Evolutionary conservation across 2,888 invertebrate species (phyloP), one percentile per base, ranked within the genome.

Genomic region (Alsophila aescularia): DNA sequence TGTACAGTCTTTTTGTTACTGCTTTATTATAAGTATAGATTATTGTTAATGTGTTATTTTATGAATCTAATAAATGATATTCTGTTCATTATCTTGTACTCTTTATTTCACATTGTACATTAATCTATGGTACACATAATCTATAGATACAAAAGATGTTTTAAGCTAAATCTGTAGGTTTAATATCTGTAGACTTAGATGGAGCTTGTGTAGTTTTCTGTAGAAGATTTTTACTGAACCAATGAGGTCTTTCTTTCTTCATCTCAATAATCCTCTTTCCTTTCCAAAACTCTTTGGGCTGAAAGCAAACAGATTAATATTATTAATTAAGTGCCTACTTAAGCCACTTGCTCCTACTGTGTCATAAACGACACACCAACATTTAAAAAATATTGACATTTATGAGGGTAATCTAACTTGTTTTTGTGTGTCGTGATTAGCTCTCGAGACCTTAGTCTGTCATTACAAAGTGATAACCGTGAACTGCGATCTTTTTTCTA

Each of bases 151-250:
- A 21, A 21, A 16, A 32, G 5, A 12, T 29, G 2, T 43, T 40
- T 81, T 93, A 96, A 56, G 94, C 95, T 72, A 96, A 87, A 69
- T 96, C 93, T 37, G 93, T 93, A 29, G 96, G 95, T 80, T 96
- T 96, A 0, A 95, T 93, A 82, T 96, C 95, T 62, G 93, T 95
- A n/a, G 94, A 93, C 29, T 93, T 90, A 0, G 95, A 93, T 34
- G 94, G 93, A 62, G 94, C 93, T 68, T 96, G 94, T 13, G 96
- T 96, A 0, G 95, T 93, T 76, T 95, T 94, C 75, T 97, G 95
- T 14, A 97, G 84, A 43, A 98, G 92, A 86, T 97, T 97, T 71
- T 94, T 95, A 65, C 96, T 95, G 76, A 98, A 98, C 98, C 98
- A 98, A 34, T 93, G 85, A 3, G 98, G 98, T 60, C 98, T 93